Base-by-base conservation (phyloP, 2,888 invertebrate species). In the Hemistola chrysoprasaria region DNA sequence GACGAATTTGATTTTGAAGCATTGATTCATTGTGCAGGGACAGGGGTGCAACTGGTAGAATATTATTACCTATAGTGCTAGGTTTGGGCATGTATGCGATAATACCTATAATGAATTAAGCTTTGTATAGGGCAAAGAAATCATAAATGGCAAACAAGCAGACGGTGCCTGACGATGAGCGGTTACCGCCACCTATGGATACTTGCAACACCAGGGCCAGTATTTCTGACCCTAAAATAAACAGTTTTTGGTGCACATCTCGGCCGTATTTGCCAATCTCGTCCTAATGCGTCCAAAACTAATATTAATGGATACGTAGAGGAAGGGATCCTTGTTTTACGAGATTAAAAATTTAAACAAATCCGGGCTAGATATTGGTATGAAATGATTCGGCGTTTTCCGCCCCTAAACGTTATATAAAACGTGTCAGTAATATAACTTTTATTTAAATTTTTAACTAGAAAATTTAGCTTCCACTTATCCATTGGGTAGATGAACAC, bases 1-100 rank as follows among this genome's bases (percentile, higher is more conserved):
- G 79, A 78, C 70, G 77, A 80, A 84, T 85, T 84, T 71, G 79
- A 85, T 84, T 86, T 81, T 76, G 72, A 65, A 75, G 76, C 75
- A 78, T 81, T 77, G 78, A 80, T 73, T 78, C 77, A 74, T 77
- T 72, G 68, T 24, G 28, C 40, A 30, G 37, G 10, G 42, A 43
- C 43, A 30, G 22, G 29, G 9, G 34, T 43, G 38, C 43, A 43
- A 28, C 29, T 37, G 29, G 22, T 43, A 26, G 35, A 8, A 23
- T 27, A 36, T 16, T 16, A 16, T 4, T n/a, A n/a, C 16, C 16
- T 3, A 16, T 16, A 16, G n/a, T n/a, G n/a, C n/a, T n/a, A n/a
- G n/a, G n/a, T n/a, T n/a, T n/a, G n/a, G n/a, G n/a, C n/a, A n/a
- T n/a, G n/a, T n/a, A n/a, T n/a, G n/a, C n/a, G n/a, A n/a, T n/a